These are phyloP conservation scores for Melanotaenia duboulayi DNA, from an alignment of 2,113 vertebrate species.

Conservation along the genomic window DNA sequence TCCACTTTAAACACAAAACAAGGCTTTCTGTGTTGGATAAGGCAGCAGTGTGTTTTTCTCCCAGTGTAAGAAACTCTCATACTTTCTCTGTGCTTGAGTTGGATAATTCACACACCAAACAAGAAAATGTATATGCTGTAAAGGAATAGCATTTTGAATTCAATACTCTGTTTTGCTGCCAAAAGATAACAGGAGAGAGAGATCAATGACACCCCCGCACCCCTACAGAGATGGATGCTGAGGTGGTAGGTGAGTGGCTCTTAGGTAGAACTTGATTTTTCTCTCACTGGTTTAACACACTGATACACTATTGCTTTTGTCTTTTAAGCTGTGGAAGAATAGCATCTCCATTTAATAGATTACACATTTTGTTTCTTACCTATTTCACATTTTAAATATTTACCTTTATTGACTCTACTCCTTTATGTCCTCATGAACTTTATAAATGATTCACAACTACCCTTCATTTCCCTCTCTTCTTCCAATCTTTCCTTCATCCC, in stretches of 20 bases:
- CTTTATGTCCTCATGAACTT: background rate
- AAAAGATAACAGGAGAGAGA: constrained; percentile 41
- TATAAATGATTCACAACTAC: background rate
- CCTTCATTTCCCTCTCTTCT: background rate
- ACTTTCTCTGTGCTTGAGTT: constrained; percentile 19
- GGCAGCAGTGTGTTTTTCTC: too few relatives aligned
- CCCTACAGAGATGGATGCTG: constrained; percentile 21
- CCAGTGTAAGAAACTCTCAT: background rate
- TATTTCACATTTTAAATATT: background rate
- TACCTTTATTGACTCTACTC: background rate
- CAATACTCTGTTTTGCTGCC: constrained; percentile 1
- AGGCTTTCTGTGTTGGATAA: too few relatives aligned
- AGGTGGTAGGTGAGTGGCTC: constrained; percentile 27
- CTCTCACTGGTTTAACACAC: background rate
- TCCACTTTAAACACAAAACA: too few relatives aligned
- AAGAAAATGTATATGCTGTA: constrained; percentile 14
- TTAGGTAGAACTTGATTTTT: constrained; percentile 15
- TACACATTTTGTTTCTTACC: background rate
- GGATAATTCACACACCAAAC: constrained; percentile 11
- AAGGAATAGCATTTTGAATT: constrained; percentile 36
- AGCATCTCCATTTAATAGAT: background rate
- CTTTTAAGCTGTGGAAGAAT: background rate
- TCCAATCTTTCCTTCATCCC: constrained; percentile 12
- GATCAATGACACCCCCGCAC: constrained; percentile 36
- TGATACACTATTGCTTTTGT: background rate